Evolutionary conservation across 2,797 vertebrate genomes (phyloP), one percentile per base, ranked within the genome.

Genomic region (Silurus aristotelis): DNA sequence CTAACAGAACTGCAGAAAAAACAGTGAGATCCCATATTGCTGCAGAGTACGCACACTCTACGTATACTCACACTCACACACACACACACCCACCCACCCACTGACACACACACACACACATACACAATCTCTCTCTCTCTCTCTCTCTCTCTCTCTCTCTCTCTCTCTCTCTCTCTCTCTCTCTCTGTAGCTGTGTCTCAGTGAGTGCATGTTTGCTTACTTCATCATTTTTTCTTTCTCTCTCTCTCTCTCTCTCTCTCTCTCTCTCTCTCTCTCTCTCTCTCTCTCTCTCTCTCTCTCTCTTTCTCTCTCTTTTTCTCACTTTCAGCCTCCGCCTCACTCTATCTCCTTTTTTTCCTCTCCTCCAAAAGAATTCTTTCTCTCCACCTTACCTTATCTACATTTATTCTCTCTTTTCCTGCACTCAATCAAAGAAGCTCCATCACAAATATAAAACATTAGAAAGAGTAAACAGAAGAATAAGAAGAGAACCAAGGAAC

Each of bases 1-100:
- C 85, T 86, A 87, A 91, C 82, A 91, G 90, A 91, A 89, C 91
- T 89, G 90, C 90, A 90, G 75, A 81, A 75, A 86, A 83, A 88
- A 87, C 80, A 87, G 83, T 46, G 83, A 89, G 87, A 86, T 80
- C 87, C 46, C 43, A 70, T 75, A 82, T 72, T 85, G 90, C 92
- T 93, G 92, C 92, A 92, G 90, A 90, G 87, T 89, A 68, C 63
- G 70, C 83, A 75, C 79, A 77, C 79, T 72, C 13, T 83, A 79
- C 86, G 63, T 75, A 77, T 84, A 83, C 80, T 46, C 86, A 83
- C 82, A 71, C 83, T 80, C 84, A 68, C 75, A 84, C 84, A 82
- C 73, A 73, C 80, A 56, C 86, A 82, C 82, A 71, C 83, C 80
- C 84, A n/a, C n/a, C 63, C 75, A 84, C 84, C 56, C 80, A 68